phyloP scores from a whole-genome alignment of 2,888 invertebrate genomes.

The Adela reaumurella region DNA sequence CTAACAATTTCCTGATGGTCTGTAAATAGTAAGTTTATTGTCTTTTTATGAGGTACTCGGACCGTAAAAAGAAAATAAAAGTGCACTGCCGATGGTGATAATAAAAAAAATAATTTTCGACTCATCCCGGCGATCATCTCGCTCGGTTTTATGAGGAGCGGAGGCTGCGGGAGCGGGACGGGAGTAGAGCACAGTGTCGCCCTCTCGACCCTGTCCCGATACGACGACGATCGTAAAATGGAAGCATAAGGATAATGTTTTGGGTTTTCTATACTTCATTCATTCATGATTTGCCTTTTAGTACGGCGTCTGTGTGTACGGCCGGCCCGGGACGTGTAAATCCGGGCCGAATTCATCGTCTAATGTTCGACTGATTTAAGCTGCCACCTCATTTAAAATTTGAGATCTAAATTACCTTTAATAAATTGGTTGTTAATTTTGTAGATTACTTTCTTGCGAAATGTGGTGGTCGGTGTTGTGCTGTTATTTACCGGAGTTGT shows the following conservation, averaged over 20 bases:
- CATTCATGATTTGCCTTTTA: slow-evolving; percentile 57
- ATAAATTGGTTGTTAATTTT: too few relatives aligned
- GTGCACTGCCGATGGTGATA: slow-evolving; percentile 58
- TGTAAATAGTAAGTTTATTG: slow-evolving; percentile 60
- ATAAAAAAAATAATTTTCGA: slow-evolving; percentile 58
- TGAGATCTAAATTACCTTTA: too few relatives aligned
- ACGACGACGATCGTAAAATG: slow-evolving; percentile 57
- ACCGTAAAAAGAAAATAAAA: slow-evolving; percentile 60
- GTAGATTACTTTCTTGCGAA: too few relatives aligned
- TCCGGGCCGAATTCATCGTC: slow-evolving; percentile 41
- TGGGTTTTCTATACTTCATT: slow-evolving; percentile 53
- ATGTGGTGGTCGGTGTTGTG: too few relatives aligned
- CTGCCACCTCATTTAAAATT: too few relatives aligned
- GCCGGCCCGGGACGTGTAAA: slow-evolving; percentile 46
- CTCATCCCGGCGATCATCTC: slow-evolving; percentile 54
- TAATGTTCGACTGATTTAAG: too few relatives aligned
- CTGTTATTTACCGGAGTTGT: too few relatives aligned
- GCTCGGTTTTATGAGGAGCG: slow-evolving; percentile 34
- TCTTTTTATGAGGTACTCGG: slow-evolving; percentile 60
- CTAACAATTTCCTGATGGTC: slow-evolving; percentile 59
- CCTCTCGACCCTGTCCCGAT: slow-evolving; percentile 52
- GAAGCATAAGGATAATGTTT: slow-evolving; percentile 58
- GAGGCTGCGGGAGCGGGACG: slow-evolving; percentile 30
- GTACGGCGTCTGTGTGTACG: slow-evolving; percentile 27
- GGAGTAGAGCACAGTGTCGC: slow-evolving; percentile 38